phyloP scores from a whole-genome alignment of 1,140 invertebrate genomes.

The Sinonovacula constricta region DNA sequence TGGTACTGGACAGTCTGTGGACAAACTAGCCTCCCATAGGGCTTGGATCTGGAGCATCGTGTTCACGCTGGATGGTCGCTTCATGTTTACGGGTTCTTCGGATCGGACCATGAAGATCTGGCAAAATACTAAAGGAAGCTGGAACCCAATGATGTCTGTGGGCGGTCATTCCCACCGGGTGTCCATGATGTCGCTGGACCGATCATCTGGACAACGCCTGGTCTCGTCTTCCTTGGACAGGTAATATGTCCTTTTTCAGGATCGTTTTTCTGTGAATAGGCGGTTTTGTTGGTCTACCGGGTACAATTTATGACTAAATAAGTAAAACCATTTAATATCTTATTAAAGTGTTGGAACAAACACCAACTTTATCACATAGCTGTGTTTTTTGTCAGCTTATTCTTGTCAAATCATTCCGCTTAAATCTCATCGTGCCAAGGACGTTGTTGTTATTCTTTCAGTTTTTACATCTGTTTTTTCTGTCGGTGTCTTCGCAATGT shows the following conservation, averaged over 20 bases:
- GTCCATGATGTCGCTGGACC: conserved; percentile 20
- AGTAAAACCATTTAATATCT: background rate
- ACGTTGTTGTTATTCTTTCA: too few species aligned
- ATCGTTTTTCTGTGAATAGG: background rate
- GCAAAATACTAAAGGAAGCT: background rate
- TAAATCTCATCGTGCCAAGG: too few species aligned
- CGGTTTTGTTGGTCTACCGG: background rate
- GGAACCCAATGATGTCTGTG: conserved; percentile 20
- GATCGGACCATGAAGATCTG: conserved; percentile 45
- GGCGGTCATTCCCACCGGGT: conserved; percentile 41
- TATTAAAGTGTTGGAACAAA: too few species aligned
- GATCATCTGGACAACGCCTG: background rate
- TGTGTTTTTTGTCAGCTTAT: too few species aligned
- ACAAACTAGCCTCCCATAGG: background rate
- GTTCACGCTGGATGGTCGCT: conserved; percentile 17
- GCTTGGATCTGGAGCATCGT: conserved; percentile 44
- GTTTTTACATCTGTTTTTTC: too few species aligned
- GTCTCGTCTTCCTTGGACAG: conserved; percentile 41
- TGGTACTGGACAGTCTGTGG: background rate
- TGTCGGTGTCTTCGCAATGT: too few species aligned
- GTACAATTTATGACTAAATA: background rate
- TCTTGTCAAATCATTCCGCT: too few species aligned
- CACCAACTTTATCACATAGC: too few species aligned
- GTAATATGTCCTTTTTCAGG: conserved; percentile 3
- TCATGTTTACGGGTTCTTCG: conserved; percentile 47